Evolutionary conservation across 2,113 vertebrate species (phyloP), one percentile per base, ranked within the genome.

Genomic region (Sinocyclocheilus grahami): DNA sequence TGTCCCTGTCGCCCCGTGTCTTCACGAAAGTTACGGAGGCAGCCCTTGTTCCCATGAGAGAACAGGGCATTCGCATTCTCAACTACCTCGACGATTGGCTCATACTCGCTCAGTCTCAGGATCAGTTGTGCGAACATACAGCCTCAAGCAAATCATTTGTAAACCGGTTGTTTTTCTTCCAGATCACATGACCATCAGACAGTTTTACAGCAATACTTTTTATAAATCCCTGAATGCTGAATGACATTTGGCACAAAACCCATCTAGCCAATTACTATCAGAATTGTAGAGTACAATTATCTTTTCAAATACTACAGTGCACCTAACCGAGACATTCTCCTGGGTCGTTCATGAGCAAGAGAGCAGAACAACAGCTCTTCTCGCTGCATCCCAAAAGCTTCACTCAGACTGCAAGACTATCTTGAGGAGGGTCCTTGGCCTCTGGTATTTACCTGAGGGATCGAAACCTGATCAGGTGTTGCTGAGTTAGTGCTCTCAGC

Each of bases 401-500:
- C 71, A 78, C 81, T 87, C 48, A 60, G 82, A 77, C 88, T 92
- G 86, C 85, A 90, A 83, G 90, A 81, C 83, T 33, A 1, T 80
- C 46, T 77, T 65, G 87, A 88, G 30, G 83, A 90, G 89, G 91
- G 89, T 92, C 90, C 85, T 91, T 86, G 89, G 83, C 88, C 85
- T 77, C 46, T 87, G 71, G 60, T 14, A 65, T 84, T 88, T 30
- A 72, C 91, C 91, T 87, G 62, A 16, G 90, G 90, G 92, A 92
- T 85, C 83, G 60, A 85, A 85, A 88, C 60, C 63, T 88, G 91
- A 92, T 95, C 91, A 93, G 89, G 90, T 91, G 92, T 91, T 94
- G 92, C 91, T 92, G 92, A 93, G 92, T 89, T 92, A 90, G 92
- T 88, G 85, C 89, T 93, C 60, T 75, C n/a, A 76, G 63, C 78